Conservation (phyloP, 2,797 vertebrate genomes). For the Syngnathus rostellatus region DNA sequence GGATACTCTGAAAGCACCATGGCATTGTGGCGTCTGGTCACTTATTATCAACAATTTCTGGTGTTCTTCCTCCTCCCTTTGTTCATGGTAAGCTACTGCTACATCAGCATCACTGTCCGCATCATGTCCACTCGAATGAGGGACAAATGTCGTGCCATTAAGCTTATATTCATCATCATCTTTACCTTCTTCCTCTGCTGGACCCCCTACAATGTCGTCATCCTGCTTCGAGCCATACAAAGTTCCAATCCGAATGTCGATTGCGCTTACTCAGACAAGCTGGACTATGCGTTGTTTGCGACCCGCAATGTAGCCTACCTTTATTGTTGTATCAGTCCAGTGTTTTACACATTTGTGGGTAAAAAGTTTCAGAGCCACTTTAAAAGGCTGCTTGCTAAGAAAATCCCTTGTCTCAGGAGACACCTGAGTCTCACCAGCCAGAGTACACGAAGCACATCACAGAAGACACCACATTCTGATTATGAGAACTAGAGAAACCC, state of each 20-base stretch:
- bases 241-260: neutral
- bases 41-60: conserved; percentile 68
- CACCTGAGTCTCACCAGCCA: conserved; percentile 45
- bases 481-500: conserved; percentile 35
- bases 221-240: conserved; percentile 53
- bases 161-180: conserved; percentile 72
- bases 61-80: conserved; percentile 71
- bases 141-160: conserved; percentile 68
- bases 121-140: conserved; percentile 65
- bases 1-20: conserved; percentile 41
- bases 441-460: conserved; percentile 58
- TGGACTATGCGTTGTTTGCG: conserved; percentile 63
- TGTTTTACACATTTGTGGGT: conserved; percentile 76
- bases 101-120: conserved; percentile 63
- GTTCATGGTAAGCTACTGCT: conserved; percentile 67
- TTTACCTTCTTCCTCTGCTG: conserved; percentile 71
- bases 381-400: conserved; percentile 47
- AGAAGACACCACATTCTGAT: conserved; percentile 50
- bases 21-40: conserved; percentile 54
- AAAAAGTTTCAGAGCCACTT: conserved; percentile 75
- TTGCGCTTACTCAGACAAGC: rapidly evolving
- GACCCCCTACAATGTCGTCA: conserved; percentile 72
- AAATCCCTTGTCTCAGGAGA: conserved; percentile 56
- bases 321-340: conserved; percentile 72
- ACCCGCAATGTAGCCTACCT: conserved; percentile 70